Percentiles rank a stretch among this genome's conserved stretches.
Conservation (phyloP, 2,888 invertebrate genomes). For the Palloptera scutellata region DNA sequence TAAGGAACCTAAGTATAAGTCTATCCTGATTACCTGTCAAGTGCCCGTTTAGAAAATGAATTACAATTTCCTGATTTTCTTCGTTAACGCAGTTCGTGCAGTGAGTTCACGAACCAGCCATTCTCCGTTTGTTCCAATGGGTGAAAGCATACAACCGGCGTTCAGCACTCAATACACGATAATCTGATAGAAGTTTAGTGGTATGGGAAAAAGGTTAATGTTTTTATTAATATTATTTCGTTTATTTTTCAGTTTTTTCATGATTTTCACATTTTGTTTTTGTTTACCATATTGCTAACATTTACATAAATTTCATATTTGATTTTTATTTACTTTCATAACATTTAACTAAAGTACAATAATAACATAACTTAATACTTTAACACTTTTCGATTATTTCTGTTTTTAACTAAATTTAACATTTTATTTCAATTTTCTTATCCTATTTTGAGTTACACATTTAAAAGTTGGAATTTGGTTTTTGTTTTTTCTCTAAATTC, state of each 20-base stretch:
- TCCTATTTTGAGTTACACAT: neutral
- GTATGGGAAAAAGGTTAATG: no score
- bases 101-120: no score
- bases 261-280: no score
- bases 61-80: no score
- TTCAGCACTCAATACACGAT: no score
- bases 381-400: constrained; percentile 18
- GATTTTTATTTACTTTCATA: constrained; percentile 39
- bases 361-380: constrained; percentile 44
- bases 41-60: no score
- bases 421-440: constrained; percentile 14
- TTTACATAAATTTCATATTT: constrained; percentile 53
- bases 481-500: neutral
- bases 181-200: no score
- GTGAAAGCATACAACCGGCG: no score
- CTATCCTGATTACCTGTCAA: no score
- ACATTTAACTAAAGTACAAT: constrained; percentile 58
- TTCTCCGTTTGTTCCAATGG: no score
- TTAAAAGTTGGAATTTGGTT: neutral
- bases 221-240: neutral
- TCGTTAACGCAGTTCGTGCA: no score
- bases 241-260: neutral
- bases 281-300: constrained; percentile 56
- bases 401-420: constrained; percentile 18
- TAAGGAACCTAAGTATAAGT: no score